Percentiles rank a stretch among this genome's conserved stretches.
Conservation (phyloP, 1,140 invertebrate genomes). For the Oedothorax gibbosus region DNA sequence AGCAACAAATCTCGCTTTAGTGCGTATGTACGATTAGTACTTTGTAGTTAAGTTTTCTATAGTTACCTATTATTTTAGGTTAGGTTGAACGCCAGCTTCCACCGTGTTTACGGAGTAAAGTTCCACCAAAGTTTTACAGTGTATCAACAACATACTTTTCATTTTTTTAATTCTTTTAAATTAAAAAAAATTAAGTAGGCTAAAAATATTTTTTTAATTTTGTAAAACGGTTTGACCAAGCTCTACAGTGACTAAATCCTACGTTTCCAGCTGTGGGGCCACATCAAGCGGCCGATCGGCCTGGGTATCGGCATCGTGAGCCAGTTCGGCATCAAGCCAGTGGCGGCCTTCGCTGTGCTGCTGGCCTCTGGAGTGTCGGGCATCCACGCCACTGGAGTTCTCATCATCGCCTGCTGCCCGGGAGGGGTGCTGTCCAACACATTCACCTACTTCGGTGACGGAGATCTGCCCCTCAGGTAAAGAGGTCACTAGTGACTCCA, state of each 20-base stretch:
- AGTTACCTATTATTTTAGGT: too few relatives aligned
- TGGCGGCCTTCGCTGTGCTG: conserved; percentile 65
- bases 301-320: conserved; percentile 68
- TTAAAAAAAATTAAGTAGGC: too few relatives aligned
- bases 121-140: too few relatives aligned
- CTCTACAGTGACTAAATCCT: not conserved
- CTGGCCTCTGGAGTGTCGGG: conserved; percentile 47
- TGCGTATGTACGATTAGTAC: too few relatives aligned
- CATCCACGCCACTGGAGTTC: conserved; percentile 62
- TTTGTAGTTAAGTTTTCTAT: too few relatives aligned
- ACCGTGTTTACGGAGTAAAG: too few relatives aligned
- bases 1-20: too few relatives aligned
- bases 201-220: too few relatives aligned
- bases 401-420: conserved; percentile 68
- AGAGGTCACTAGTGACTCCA: not conserved
- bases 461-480: conserved; percentile 69
- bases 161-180: too few relatives aligned
- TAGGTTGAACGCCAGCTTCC: too few relatives aligned
- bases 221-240: too few relatives aligned
- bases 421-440: conserved; percentile 69
- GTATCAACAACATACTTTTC: too few relatives aligned
- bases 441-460: conserved; percentile 69
- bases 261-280: conserved; percentile 62
- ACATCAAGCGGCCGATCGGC: conserved; percentile 67
- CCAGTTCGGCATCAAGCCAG: conserved; percentile 69